Base-by-base conservation (phyloP, 2,888 invertebrate genomes). In the Dolichopus griseipennis region DNA sequence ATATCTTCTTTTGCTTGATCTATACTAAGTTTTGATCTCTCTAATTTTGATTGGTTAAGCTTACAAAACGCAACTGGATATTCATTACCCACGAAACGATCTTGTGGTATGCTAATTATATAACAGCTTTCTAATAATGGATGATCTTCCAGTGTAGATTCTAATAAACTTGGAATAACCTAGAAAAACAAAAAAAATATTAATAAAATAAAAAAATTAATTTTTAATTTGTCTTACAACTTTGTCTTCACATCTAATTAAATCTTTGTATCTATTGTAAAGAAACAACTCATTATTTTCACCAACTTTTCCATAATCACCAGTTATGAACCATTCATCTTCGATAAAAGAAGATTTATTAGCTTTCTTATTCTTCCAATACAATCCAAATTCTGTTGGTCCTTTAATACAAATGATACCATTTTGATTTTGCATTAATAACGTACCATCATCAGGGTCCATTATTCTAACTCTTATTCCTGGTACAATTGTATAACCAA, bases 401-500 rank as follows among this genome's bases (percentile, higher is more conserved):
- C 34, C 12, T 27, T 68, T 68, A 20, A 70, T 8, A 41, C 63
- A 69, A 33, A 70, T 68, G 63, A 67, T 34, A 5, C 70, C 70
- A 52, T 65, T 52, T 34, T 68, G 61, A 63, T 67, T 66, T 18
- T 20, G 20, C 12, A 21, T 18, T 8, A 63, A 67, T n/a, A 69
- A 18, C 66, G 10, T 64, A 61, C 62, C 69, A 65, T 21, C 5
- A 64, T 34, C 64, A 69, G 69, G 1, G 9, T 37, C 37, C 5
- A 43, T 22, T 22, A 20, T 52, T 8, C 34, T 64, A n/a, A 8
- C 1, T n/a, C 61, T 20, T 37, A 37, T 7, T 41, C 61, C 66
- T n/a, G 34, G 64, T 2, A 34, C 27, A 6, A 61, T 8, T 41
- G 65, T 63, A 43, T 37, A 15, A 33, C 67, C 61, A n/a, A 27